Conservation (phyloP, 23 tunicate genomes). For the Styela clava region DNA sequence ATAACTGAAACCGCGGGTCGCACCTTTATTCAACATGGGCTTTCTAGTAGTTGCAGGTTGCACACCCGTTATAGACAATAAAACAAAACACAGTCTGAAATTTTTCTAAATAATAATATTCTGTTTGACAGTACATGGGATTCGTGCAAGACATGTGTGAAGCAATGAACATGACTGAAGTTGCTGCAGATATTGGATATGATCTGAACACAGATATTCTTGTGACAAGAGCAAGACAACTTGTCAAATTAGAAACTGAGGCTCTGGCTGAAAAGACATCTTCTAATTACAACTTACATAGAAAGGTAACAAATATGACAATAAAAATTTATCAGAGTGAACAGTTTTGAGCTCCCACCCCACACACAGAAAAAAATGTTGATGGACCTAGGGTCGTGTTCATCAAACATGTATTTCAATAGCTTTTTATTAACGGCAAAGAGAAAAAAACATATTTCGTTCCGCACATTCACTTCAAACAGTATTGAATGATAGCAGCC, state of each 20-base stretch:
- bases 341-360: background rate
- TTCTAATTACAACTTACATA: slow-evolving; percentile 55
- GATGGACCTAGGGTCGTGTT: no score
- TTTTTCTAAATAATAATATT: no score
- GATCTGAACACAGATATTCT: slow-evolving; percentile 87
- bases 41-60: background rate
- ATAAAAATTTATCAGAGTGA: background rate
- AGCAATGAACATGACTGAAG: slow-evolving; percentile 77
- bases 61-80: no score
- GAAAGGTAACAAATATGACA: slow-evolving; percentile 68
- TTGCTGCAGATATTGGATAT: slow-evolving; percentile 76
- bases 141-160: slow-evolving; percentile 86
- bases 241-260: slow-evolving; percentile 66
- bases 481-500: no score
- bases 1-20: background rate
- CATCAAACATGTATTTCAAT: no score
- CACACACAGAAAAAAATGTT: no score
- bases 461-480: no score
- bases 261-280: slow-evolving; percentile 88
- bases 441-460: no score
- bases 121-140: slow-evolving; percentile 63
- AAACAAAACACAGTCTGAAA: no score
- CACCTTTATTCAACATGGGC: background rate
- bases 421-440: no score
- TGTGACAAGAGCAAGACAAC: slow-evolving; percentile 83